Evolutionary conservation across 2,888 invertebrate species (phyloP).

Genomic region (Spilarctia lutea): DNA sequence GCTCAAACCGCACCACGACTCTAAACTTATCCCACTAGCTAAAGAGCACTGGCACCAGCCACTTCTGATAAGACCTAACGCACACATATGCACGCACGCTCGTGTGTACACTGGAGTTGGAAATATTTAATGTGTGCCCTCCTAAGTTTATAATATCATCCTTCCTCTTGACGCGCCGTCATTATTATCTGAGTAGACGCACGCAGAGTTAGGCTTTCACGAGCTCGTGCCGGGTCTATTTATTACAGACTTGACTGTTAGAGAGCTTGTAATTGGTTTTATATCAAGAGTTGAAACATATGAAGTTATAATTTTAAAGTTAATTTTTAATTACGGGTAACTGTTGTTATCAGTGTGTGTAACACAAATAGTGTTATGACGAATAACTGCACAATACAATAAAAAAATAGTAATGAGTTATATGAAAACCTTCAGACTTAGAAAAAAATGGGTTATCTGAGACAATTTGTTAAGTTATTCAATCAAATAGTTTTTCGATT

Average conservation of each 20-base stretch:
- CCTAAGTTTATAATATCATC: not conserved
- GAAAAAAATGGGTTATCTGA: no score
- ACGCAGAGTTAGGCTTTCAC: not conserved
- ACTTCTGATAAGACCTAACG: not conserved
- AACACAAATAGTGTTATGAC: no score
- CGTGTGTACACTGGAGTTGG: not conserved
- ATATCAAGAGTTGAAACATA: no score
- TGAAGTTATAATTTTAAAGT: not conserved
- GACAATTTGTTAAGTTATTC: not conserved
- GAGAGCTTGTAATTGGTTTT: no score
- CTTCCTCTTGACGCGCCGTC: not conserved
- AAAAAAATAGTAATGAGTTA: no score
- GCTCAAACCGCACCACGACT: conserved; percentile 1
- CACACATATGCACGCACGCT: not conserved
- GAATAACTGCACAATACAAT: not conserved
- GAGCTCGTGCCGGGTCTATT: not conserved
- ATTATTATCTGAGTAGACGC: not conserved
- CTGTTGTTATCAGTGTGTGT: not conserved
- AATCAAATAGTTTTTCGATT: not conserved
- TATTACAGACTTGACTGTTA: not conserved
- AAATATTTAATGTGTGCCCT: not conserved
- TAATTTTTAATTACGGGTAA: not conserved
- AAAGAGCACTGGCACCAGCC: not conserved
- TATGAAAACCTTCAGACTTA: not conserved
- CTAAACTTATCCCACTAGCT: not conserved